Evolutionary conservation across 92 coral and sea anemone species (phyloP).

Genomic region (Paramuricea clavata): DNA sequence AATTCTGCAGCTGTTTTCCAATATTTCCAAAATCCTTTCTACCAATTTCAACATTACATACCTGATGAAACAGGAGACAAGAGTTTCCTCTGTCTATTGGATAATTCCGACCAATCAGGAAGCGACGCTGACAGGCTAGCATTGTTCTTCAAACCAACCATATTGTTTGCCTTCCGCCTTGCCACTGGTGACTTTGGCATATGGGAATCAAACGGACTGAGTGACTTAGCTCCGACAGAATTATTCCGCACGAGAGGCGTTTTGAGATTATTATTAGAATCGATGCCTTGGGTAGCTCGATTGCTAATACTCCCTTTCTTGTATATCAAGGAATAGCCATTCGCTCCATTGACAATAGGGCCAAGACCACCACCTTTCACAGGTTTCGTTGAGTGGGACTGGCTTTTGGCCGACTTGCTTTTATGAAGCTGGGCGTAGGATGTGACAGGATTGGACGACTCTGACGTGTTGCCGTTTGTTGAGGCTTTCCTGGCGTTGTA

Average conservation of each 20-base stretch:
- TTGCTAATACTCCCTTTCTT: conserved; percentile 22
- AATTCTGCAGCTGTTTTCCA: no score
- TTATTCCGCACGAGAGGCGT: neutral
- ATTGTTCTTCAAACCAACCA: conserved; percentile 7
- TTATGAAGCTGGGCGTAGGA: conserved; percentile 95
- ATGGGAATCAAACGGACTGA: conserved; percentile 38
- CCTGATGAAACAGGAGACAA: conserved; percentile 49
- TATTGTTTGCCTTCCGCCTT: neutral
- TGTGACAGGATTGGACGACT: conserved; percentile 60
- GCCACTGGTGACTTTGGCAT: conserved; percentile 24
- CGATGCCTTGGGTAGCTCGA: neutral
- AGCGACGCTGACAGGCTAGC: conserved; percentile 26
- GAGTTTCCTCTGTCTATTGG: conserved; percentile 36
- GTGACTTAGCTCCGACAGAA: conserved; percentile 23
- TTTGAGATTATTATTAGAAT: neutral
- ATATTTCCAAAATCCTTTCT: neutral
- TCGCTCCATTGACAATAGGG: conserved; percentile 37
- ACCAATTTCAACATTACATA: neutral
- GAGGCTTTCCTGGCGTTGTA: conserved; percentile 72
- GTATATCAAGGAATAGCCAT: conserved; percentile 49
- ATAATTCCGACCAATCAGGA: conserved; percentile 48
- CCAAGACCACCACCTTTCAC: conserved; percentile 62
- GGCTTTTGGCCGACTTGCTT: conserved; percentile 80
- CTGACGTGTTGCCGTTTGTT: conserved; percentile 67
- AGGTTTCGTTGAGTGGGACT: conserved; percentile 1